These are phyloP conservation scores for Tragelaphus strepsiceros DNA, from an alignment of 2,113 vertebrate species.

Conservation along the genomic window DNA sequence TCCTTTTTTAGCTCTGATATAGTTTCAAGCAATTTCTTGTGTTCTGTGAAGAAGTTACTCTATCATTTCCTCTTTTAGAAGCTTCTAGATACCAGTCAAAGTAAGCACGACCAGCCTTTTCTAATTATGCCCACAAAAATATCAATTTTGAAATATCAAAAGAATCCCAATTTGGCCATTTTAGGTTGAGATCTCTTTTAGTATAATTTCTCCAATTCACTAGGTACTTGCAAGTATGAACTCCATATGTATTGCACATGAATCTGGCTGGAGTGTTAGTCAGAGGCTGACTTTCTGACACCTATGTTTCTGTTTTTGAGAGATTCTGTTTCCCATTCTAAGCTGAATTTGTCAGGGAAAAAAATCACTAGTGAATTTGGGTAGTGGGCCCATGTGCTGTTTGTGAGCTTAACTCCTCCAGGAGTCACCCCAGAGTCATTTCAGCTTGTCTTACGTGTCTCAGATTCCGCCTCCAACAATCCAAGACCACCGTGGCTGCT, in stretches of 20 bases:
- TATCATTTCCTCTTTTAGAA: neutral
- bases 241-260: accelerated
- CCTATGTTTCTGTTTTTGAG: neutral
- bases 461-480: neutral
- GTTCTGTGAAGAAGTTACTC: neutral
- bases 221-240: neutral
- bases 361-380: neutral
- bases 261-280: neutral
- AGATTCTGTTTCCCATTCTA: neutral
- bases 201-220: neutral
- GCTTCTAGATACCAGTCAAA: neutral
- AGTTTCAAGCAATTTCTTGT: neutral
- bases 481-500: neutral
- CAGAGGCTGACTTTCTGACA: neutral
- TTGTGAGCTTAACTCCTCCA: neutral
- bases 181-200: neutral
- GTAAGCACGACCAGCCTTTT: neutral
- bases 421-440: neutral
- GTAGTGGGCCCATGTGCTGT: neutral
- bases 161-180: neutral
- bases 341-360: neutral
- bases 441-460: neutral
- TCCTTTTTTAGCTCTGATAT: neutral
- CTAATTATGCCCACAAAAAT: neutral
- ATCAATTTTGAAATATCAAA: neutral